These are phyloP conservation scores for Drosophila pachea DNA, from an alignment of 1,140 invertebrate species.

Conservation along the genomic window DNA sequence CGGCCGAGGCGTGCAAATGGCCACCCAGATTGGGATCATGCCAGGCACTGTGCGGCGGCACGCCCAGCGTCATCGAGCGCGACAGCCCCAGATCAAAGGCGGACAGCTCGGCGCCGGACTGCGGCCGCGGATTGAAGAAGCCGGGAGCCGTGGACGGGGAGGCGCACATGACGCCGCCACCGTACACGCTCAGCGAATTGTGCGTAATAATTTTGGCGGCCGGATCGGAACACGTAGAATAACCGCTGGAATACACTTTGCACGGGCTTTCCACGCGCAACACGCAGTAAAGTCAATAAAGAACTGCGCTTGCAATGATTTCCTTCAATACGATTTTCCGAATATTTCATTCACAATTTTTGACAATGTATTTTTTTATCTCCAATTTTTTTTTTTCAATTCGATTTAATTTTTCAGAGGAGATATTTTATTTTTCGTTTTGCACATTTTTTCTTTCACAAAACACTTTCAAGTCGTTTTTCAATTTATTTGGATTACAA, in stretches of 20 bases:
- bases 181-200: conserved; percentile 79
- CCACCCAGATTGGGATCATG: conserved; percentile 81
- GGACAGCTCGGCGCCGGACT: conserved; percentile 77
- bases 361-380: conserved; percentile 24
- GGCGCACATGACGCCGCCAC: conserved; percentile 79
- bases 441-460: conserved; percentile 41
- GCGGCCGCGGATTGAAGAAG: conserved; percentile 78
- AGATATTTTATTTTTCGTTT: conserved; percentile 30
- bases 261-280: conserved; percentile 32
- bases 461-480: conserved; percentile 33
- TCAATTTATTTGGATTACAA: conserved; percentile 18
- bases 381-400: conserved; percentile 12
- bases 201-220: conserved; percentile 79
- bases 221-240: conserved; percentile 73
- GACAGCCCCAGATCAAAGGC: conserved; percentile 83
- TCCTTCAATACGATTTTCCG: not conserved
- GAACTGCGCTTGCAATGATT: conserved; percentile 6
- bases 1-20: conserved; percentile 76
- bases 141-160: conserved; percentile 79
- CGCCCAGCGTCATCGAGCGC: conserved; percentile 85
- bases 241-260: conserved; percentile 76
- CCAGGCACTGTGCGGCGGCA: conserved; percentile 83
- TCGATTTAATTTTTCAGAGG: conserved; percentile 15
- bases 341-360: conserved; percentile 12
- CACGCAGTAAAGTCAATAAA: conserved; percentile 18